These are phyloP conservation scores for Xenopus petersii DNA, from an alignment of 2,797 vertebrate genomes.

Conservation along the genomic window DNA sequence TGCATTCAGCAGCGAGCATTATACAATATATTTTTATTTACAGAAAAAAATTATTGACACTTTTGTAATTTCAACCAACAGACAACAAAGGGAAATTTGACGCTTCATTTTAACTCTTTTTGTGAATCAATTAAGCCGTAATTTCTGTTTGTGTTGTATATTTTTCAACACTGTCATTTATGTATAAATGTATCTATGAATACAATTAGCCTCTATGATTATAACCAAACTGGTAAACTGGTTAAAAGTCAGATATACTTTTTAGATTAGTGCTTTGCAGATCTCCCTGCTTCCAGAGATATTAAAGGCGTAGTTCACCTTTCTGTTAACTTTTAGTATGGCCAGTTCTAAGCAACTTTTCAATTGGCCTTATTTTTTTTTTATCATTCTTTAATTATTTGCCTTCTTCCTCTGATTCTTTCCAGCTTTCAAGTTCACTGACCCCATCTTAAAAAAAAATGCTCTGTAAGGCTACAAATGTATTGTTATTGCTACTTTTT, in stretches of 20 bases:
- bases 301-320: no score
- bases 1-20: slow-evolving; percentile 16
- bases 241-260: background rate
- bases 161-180: background rate
- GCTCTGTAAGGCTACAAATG: no score
- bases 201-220: background rate
- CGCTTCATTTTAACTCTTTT: slow-evolving; percentile 2
- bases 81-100: slow-evolving; percentile 5
- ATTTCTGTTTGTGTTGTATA: slow-evolving; percentile 1
- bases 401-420: no score
- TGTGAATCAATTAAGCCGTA: slow-evolving; percentile 1
- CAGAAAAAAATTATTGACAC: slow-evolving; percentile 7
- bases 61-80: background rate
- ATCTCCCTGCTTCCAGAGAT: no score
- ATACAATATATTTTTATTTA: slow-evolving; percentile 13
- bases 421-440: no score
- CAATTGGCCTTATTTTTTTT: no score
- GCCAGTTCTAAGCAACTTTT: no score
- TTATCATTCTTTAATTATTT: no score
- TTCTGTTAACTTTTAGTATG: no score
- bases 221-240: background rate
- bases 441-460: no score
- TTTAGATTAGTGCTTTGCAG: no score
- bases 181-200: background rate
- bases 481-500: no score